Evolutionary conservation across 2,888 invertebrate genomes (phyloP).

Genomic region (Brachyopa scutellaris): DNA sequence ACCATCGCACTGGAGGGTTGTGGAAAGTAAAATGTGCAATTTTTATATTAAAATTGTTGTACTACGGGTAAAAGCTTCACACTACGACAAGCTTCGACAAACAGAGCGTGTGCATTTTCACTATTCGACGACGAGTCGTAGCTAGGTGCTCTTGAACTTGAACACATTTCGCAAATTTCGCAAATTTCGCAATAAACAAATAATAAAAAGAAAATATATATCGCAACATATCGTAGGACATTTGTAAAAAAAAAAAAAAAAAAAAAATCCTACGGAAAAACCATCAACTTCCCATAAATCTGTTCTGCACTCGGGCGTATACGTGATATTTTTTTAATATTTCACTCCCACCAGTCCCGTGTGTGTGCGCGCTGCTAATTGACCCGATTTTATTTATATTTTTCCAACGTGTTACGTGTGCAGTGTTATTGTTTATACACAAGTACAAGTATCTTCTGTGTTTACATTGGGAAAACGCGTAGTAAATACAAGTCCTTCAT

Average conservation of each 20-base stretch:
- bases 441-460: constrained; percentile 11
- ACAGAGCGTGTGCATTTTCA: constrained; percentile 48
- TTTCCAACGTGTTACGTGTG: constrained; percentile 42
- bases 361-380: constrained; percentile 11
- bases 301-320: constrained; percentile 57
- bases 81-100: constrained; percentile 65
- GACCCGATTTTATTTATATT: no score
- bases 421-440: constrained; percentile 41
- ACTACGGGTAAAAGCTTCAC: constrained; percentile 67
- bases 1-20: constrained; percentile 41
- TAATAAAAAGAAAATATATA: background rate
- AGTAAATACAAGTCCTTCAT: constrained; percentile 40
- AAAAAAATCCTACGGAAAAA: background rate
- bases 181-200: constrained; percentile 44
- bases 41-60: constrained; percentile 72
- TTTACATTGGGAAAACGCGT: constrained; percentile 52
- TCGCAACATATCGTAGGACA: constrained; percentile 38
- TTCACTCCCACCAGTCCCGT: constrained; percentile 14
- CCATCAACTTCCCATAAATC: no score
- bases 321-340: constrained; percentile 39
- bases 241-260: constrained; percentile 17
- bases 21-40: constrained; percentile 66
- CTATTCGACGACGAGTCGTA: constrained; percentile 14
- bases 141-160: constrained; percentile 70
- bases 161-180: constrained; percentile 5